phyloP scores from a whole-genome alignment of 2,797 vertebrate genomes.

The Sebastes diaconus region DNA sequence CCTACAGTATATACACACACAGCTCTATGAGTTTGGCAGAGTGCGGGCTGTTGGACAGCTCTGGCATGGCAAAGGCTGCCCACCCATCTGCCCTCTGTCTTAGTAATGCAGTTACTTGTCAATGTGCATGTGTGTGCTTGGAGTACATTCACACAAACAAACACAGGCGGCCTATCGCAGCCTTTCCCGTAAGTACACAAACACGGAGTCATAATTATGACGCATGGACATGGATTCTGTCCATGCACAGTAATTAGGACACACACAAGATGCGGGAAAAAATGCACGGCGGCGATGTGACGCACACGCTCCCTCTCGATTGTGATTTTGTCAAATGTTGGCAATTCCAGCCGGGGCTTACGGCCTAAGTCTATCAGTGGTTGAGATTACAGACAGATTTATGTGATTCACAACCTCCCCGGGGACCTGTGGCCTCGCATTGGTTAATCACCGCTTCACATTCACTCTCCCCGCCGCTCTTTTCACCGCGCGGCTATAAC shows the following conservation, averaged over 20 bases:
- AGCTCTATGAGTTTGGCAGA: conserved; percentile 69
- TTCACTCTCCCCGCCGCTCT: conserved; percentile 63
- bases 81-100: conserved; percentile 78
- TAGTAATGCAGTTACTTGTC: conserved; percentile 72
- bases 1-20: conserved; percentile 39
- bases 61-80: conserved; percentile 72
- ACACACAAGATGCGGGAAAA: conserved; percentile 34
- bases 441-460: conserved; percentile 78
- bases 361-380: conserved; percentile 79
- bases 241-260: conserved; percentile 64
- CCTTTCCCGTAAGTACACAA: conserved; percentile 45
- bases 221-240: conserved; percentile 55
- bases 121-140: conserved; percentile 39
- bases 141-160: conserved; percentile 50
- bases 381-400: conserved; percentile 84
- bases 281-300: conserved; percentile 41
- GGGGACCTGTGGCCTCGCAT: conserved; percentile 70
- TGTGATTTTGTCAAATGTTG: conserved; percentile 81
- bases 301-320: conserved; percentile 45
- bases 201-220: conserved; percentile 54
- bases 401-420: conserved; percentile 74
- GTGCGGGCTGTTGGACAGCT: conserved; percentile 67
- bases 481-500: conserved; percentile 47
- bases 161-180: conserved; percentile 43
- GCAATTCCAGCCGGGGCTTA: conserved; percentile 76